These are phyloP conservation scores for Paedocypris sp. DNA, from an alignment of 2,113 vertebrate genomes.

Conservation along the genomic window DNA sequence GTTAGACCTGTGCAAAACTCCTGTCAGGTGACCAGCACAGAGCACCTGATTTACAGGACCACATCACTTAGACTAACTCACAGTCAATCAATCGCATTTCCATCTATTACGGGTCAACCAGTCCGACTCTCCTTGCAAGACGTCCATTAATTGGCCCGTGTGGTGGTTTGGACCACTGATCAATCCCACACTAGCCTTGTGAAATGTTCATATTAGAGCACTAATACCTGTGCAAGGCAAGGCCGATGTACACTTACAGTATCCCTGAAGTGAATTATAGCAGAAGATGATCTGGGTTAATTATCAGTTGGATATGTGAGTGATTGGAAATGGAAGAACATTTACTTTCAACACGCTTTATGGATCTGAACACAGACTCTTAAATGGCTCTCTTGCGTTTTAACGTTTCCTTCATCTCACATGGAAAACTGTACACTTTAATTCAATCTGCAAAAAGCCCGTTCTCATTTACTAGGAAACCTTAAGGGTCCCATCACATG, in stretches of 20 bases:
- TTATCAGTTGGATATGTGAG: conserved; percentile 13
- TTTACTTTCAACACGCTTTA: not conserved
- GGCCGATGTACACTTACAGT: conserved; percentile 16
- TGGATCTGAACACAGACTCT: conserved; percentile 15
- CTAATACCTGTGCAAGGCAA: conserved; percentile 19
- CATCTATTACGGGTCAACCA: conserved; percentile 16
- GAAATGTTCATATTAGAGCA: conserved; percentile 22
- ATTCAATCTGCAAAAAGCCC: conserved; percentile 31
- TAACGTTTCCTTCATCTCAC: conserved; percentile 28
- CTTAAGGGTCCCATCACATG: conserved; percentile 3
- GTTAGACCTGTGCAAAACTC: not conserved
- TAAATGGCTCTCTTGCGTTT: conserved; percentile 29
- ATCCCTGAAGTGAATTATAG: conserved; percentile 26
- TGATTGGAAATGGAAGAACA: conserved; percentile 2
- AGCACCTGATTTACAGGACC: not conserved
- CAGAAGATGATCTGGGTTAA: conserved; percentile 29
- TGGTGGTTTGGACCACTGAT: conserved; percentile 14
- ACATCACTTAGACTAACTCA: conserved; percentile 24
- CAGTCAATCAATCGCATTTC: conserved; percentile 28
- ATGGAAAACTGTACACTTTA: conserved; percentile 16
- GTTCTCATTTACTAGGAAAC: conserved; percentile 28
- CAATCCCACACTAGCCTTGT: conserved; percentile 12
- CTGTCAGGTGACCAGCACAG: not conserved
- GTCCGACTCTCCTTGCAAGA: conserved; percentile 1
- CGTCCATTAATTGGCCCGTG: conserved; percentile 13